Conservation (phyloP, 2,888 invertebrate species). For the Pachydiplax longipennis region DNA sequence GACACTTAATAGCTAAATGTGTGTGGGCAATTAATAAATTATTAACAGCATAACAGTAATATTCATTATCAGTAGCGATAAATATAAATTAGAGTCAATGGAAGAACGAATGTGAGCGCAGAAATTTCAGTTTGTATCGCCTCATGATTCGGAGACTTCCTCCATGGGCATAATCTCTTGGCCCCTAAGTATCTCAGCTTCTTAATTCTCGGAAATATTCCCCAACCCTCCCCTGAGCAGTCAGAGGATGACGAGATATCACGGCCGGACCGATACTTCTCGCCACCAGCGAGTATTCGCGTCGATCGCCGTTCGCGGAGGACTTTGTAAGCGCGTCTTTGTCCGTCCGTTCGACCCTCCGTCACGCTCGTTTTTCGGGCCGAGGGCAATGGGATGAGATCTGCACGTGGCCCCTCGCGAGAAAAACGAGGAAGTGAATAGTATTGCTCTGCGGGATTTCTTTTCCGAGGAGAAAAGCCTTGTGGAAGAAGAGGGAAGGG, state of each 20-base stretch:
- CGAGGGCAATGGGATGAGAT: background rate
- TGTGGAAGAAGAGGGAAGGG: background rate
- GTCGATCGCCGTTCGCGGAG: background rate
- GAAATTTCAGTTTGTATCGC: too few species aligned
- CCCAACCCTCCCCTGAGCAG: background rate
- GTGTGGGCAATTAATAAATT: too few species aligned
- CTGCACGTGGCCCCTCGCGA: background rate
- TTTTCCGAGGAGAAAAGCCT: background rate
- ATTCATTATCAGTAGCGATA: too few species aligned
- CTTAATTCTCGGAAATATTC: too few species aligned
- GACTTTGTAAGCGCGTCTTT: background rate
- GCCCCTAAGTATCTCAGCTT: too few species aligned
- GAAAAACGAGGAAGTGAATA: background rate
- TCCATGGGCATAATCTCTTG: too few species aligned
- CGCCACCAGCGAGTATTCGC: background rate
- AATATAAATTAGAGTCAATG: too few species aligned
- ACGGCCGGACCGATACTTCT: background rate
- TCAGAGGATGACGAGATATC: background rate
- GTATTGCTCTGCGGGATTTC: background rate
- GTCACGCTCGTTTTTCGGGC: background rate
- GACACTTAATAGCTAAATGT: too few species aligned
- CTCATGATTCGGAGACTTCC: too few species aligned
- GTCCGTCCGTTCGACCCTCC: background rate
- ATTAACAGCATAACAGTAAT: too few species aligned
- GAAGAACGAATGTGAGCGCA: too few species aligned